Evolutionary conservation across 35 echinoderm and acorn worm genomes (phyloP).

Genomic region (Apostichopus californicus): DNA sequence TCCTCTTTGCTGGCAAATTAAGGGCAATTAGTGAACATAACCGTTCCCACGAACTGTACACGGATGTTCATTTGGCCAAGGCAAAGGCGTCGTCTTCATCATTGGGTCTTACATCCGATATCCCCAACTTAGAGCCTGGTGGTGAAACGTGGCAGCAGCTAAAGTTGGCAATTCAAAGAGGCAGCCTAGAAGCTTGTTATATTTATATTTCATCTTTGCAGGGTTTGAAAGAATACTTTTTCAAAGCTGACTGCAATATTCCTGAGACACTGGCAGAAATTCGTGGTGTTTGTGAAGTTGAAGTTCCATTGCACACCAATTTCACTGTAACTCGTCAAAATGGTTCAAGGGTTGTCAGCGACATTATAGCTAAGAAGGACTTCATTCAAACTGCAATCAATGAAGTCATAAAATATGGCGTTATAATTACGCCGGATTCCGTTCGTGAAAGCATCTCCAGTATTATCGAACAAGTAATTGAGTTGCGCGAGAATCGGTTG

Average conservation of each 20-base stretch:
- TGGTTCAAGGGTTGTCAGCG: background rate
- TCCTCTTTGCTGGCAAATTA: background rate
- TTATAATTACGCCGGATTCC: background rate
- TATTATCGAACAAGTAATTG: background rate
- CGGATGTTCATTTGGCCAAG: slow-evolving; percentile 1
- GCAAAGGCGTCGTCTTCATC: background rate
- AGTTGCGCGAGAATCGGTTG: background rate
- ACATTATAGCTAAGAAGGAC: background rate
- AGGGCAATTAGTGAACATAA: background rate
- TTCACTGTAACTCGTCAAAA: background rate
- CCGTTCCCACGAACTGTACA: background rate
- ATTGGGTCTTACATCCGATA: background rate
- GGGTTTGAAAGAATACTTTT: background rate
- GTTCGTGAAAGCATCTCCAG: background rate
- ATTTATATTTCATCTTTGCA: background rate
- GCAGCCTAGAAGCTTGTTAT: slow-evolving; percentile 12
- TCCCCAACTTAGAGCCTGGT: too few relatives aligned
- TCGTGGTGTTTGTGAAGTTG: background rate
- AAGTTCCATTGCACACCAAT: background rate
- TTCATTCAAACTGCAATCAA: background rate
- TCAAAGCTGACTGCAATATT: background rate
- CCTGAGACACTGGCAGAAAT: background rate
- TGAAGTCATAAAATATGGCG: background rate
- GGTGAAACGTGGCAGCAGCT: background rate
- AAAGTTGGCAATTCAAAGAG: background rate